Percentiles rank a stretch among this genome's conserved stretches.
Evolutionary conservation across 2,888 invertebrate genomes (phyloP).

Genomic region (Stratiomys singularior): DNA sequence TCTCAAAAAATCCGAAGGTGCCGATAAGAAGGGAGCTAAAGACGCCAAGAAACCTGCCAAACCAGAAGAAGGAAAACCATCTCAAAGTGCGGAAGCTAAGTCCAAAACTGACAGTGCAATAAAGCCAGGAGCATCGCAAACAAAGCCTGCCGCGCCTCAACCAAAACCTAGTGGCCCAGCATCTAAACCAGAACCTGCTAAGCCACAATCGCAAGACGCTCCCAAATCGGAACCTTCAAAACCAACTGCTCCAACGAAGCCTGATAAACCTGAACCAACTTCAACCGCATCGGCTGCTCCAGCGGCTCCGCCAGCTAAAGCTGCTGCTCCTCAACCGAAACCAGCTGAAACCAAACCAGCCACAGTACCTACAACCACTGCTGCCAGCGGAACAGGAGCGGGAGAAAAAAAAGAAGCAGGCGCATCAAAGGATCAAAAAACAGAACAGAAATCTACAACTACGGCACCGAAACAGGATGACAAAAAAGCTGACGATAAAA

Average conservation of each 20-base stretch:
- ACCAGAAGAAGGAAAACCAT: neutral
- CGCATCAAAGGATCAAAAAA: conserved; percentile 57
- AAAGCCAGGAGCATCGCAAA: conserved; percentile 53
- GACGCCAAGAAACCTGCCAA: conserved; percentile 1
- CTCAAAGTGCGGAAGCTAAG: conserved; percentile 48
- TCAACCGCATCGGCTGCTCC: conserved; percentile 51
- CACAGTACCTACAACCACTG: conserved; percentile 54
- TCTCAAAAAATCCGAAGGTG: neutral
- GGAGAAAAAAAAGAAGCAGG: conserved; percentile 49
- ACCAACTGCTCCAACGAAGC: conserved; percentile 54
- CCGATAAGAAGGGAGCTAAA: neutral
- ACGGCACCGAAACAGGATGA: conserved; percentile 53
- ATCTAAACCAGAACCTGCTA: conserved; percentile 41
- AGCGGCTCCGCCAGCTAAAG: conserved; percentile 60
- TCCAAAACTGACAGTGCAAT: conserved; percentile 31
- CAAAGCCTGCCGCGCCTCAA: conserved; percentile 59
- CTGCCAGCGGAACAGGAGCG: conserved; percentile 50
- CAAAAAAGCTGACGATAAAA: conserved; percentile 12
- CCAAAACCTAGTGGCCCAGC: conserved; percentile 47
- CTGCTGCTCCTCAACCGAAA: conserved; percentile 60
- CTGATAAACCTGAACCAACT: conserved; percentile 50
- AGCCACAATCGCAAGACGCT: conserved; percentile 50
- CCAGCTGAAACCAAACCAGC: conserved; percentile 57
- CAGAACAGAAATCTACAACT: conserved; percentile 57
- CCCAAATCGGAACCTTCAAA: conserved; percentile 46